Evolutionary conservation across 1,140 invertebrate genomes (phyloP), one percentile per base, ranked within the genome.

Genomic region (Drosophila ogumai): DNA sequence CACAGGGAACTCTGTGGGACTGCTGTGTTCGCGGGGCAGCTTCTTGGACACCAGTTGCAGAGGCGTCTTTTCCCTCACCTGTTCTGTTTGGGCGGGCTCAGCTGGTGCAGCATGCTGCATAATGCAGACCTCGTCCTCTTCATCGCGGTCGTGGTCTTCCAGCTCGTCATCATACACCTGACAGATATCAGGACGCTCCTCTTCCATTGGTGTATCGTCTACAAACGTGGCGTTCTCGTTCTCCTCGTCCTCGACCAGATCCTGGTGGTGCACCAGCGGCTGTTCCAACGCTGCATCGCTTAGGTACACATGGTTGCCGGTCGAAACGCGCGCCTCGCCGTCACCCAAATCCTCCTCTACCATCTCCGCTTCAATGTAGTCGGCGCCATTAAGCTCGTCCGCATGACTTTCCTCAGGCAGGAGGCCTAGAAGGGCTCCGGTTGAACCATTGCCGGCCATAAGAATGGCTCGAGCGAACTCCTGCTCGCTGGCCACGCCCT

Each of bases 1-100:
- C 0, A 81, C 81, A 17, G 85, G 85, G 25, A 90, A 90, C 43
- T 90, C 85, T n/a, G 85, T 90, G 31, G 85, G 87, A 50, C 86
- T 90, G 38, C 85, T 90, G 36, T 78, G 81, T n/a, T 78, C 75
- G 38, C 66, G 66, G 3, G 63, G 46, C 17, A 38, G n/a, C 38
- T 50, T 60, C 31, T 10, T 69, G 32, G 10, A 40, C 31, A 40
- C 38, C 46, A 28, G 49, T 3, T 56, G 41, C 17, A 49, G 34
- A 4, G 43, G 77, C 3, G 31, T 36, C 10, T 41, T 50, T n/a
- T 34, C 32, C n/a, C 63, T 60, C 28, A 75, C 72, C 19, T 57
- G 22, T 44, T 61, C 64, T 25, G 40, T 17, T 55, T 61, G 56
- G 25, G 44, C 61, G 10, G 69, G 57, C 4, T 68, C 56, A 9